Conservation (phyloP, 2,113 vertebrate species). For the Myotis davidii region DNA sequence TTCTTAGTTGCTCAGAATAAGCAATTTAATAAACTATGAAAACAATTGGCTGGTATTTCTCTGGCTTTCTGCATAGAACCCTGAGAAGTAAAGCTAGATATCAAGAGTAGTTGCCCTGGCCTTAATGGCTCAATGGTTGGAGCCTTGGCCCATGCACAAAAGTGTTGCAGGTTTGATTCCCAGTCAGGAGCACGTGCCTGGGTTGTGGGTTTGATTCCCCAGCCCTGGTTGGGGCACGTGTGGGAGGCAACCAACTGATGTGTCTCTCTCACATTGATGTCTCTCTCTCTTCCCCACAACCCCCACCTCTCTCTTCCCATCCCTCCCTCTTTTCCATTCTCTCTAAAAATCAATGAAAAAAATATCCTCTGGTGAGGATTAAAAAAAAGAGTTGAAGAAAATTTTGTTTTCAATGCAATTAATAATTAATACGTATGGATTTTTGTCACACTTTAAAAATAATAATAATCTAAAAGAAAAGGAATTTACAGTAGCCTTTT, state of each 20-base stretch:
- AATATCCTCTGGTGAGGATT: too few species aligned
- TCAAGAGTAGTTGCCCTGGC: not conserved
- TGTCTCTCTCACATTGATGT: too few species aligned
- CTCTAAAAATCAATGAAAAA: too few species aligned
- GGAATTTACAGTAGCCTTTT: not conserved
- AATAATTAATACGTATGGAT: not conserved
- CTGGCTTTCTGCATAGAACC: constrained; percentile 73
- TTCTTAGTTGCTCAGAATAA: constrained; percentile 88
- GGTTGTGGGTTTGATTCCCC: too few species aligned
- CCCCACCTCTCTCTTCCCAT: too few species aligned
- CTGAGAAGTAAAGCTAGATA: constrained; percentile 43
- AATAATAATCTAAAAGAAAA: not conserved
- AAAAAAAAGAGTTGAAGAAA: not conserved
- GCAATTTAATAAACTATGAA: constrained; percentile 84
- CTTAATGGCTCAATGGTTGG: too few species aligned
- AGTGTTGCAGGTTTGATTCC: too few species aligned
- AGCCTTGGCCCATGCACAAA: not conserved
- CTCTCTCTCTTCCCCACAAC: too few species aligned
- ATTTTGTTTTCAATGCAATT: not conserved
- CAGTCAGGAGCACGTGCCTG: too few species aligned
- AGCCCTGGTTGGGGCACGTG: too few species aligned
- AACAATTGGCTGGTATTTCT: constrained; percentile 74
- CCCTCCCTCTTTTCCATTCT: too few species aligned
- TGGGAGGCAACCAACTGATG: too few species aligned
- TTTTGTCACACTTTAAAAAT: not conserved